phyloP scores from a whole-genome alignment of 2,888 invertebrate genomes.

The Agelastica alni region DNA sequence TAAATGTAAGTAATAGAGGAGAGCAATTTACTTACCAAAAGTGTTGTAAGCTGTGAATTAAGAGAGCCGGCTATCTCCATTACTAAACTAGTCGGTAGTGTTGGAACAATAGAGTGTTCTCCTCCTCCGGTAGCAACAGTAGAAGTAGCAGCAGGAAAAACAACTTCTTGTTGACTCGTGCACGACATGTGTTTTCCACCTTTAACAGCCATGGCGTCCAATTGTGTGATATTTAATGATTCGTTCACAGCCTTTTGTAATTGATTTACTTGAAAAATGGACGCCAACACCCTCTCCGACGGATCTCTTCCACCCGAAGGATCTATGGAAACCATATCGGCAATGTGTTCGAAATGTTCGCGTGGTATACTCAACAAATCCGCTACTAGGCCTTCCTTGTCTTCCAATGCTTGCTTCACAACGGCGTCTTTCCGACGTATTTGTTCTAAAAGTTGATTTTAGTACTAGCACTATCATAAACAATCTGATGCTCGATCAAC shows the following conservation, averaged over 20 bases:
- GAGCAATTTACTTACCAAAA: constrained; percentile 63
- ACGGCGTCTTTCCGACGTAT: constrained; percentile 73
- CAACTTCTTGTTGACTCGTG: constrained; percentile 44
- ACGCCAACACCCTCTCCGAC: constrained; percentile 70
- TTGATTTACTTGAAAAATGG: constrained; percentile 65
- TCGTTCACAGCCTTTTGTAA: constrained; percentile 63
- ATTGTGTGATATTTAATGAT: constrained; percentile 61
- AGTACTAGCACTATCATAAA: too few relatives aligned
- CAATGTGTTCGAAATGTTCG: constrained; percentile 70
- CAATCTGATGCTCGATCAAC: too few relatives aligned
- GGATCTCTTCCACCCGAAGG: constrained; percentile 60
- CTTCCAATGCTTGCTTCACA: constrained; percentile 69
- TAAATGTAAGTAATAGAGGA: background rate
- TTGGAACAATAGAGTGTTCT: constrained; percentile 55
- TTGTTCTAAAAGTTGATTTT: constrained; percentile 62
- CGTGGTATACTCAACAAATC: constrained; percentile 76
- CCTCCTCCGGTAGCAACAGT: too few relatives aligned
- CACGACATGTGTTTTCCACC: constrained; percentile 55
- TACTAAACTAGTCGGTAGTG: constrained; percentile 65
- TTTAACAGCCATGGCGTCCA: constrained; percentile 60
- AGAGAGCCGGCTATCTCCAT: constrained; percentile 68
- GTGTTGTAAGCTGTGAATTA: constrained; percentile 68
- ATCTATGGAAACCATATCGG: constrained; percentile 62
- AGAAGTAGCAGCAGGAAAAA: too few relatives aligned
- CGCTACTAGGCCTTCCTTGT: constrained; percentile 76